These are phyloP conservation scores for Octopus sinensis DNA, from an alignment of 1,140 invertebrate species.

Conservation along the genomic window DNA sequence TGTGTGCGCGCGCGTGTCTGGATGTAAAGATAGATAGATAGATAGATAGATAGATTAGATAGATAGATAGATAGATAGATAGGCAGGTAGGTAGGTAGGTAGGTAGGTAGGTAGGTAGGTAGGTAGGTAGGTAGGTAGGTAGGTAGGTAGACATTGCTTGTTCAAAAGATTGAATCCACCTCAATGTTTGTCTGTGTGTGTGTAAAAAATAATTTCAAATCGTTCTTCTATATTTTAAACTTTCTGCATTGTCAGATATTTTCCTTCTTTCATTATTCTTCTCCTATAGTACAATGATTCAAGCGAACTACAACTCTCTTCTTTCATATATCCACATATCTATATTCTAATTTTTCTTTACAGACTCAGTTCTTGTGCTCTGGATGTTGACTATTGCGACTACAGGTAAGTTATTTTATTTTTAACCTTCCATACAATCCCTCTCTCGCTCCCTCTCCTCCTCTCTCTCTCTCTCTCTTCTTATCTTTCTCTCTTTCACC, in stretches of 20 bases:
- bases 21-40: neutral
- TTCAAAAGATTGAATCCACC: no score
- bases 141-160: no score
- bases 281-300: no score
- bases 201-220: no score
- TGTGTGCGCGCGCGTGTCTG: neutral
- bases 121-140: neutral
- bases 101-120: neutral
- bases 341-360: neutral
- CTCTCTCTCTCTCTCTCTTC: constrained; percentile 7
- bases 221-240: no score
- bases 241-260: no score
- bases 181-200: no score
- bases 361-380: neutral
- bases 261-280: no score
- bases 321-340: neutral
- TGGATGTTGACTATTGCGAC: neutral
- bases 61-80: neutral
- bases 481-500: neutral
- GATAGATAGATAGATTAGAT: neutral
- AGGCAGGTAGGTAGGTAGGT: neutral
- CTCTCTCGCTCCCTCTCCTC: constrained; percentile 1
- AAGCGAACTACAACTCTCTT: no score
- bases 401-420: neutral
- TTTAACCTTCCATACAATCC: neutral